phyloP scores from a whole-genome alignment of 2,113 vertebrate species.

The Eonycteris spelaea region DNA sequence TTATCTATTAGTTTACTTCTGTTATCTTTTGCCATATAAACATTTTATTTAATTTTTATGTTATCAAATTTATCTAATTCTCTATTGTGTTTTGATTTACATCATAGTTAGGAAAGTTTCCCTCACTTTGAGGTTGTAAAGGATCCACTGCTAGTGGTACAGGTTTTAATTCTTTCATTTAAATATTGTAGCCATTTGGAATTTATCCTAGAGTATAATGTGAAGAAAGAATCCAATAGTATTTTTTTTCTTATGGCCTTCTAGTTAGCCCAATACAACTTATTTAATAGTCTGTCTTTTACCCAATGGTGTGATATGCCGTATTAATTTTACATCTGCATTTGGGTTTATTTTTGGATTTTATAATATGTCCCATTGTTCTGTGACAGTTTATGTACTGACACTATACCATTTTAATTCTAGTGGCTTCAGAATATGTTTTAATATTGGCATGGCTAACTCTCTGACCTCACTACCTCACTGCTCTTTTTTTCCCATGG shows the following conservation, averaged over 20 bases:
- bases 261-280: background rate
- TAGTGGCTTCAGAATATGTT: background rate
- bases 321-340: background rate
- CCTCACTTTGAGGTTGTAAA: background rate
- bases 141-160: background rate
- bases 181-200: background rate
- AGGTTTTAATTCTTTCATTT: background rate
- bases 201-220: background rate
- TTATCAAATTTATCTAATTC: background rate
- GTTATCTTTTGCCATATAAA: background rate
- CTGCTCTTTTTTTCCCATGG: background rate
- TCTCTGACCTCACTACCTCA: background rate
- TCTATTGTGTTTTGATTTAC: background rate
- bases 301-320: background rate
- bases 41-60: background rate
- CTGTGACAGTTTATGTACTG: background rate
- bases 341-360: background rate
- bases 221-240: background rate
- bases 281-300: background rate
- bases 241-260: background rate
- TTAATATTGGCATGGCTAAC: background rate
- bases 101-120: background rate
- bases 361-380: background rate
- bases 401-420: background rate
- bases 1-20: background rate